Evolutionary conservation across 2,888 invertebrate genomes (phyloP).

Genomic region (Cerceris ruficornis): DNA sequence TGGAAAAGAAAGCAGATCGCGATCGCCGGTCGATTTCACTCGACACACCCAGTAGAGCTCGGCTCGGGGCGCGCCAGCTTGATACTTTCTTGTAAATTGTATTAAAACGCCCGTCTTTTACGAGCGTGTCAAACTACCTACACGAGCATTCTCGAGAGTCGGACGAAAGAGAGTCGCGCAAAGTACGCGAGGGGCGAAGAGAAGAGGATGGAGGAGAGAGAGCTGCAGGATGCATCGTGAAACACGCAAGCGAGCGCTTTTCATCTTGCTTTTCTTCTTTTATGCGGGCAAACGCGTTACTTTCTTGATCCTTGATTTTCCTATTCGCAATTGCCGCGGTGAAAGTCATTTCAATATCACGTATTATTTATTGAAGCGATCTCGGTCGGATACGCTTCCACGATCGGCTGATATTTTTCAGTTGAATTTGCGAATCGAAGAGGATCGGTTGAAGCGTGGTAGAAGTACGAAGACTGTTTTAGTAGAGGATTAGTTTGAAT

Average conservation of each 20-base stretch:
- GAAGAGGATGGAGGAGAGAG: slow-evolving; percentile 21
- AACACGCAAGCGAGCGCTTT: slow-evolving; percentile 32
- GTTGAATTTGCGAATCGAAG: background rate
- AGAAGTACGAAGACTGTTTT: no score
- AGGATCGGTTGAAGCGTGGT: no score
- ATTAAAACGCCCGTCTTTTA: slow-evolving; percentile 81
- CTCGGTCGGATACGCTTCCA: background rate
- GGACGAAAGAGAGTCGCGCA: slow-evolving; percentile 47
- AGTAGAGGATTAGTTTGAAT: no score
- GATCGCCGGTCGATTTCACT: slow-evolving; percentile 50
- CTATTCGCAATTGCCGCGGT: background rate
- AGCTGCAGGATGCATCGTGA: slow-evolving; percentile 32
- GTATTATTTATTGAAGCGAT: background rate
- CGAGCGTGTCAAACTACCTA: slow-evolving; percentile 80
- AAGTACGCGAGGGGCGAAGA: slow-evolving; percentile 21
- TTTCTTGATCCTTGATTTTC: slow-evolving; percentile 2
- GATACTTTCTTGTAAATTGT: slow-evolving; percentile 82
- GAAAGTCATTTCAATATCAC: background rate
- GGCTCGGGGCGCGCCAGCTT: slow-evolving; percentile 56
- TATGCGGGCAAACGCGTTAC: slow-evolving; percentile 3
- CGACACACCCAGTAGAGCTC: slow-evolving; percentile 63
- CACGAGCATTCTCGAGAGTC: slow-evolving; percentile 68
- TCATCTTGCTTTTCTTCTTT: background rate
- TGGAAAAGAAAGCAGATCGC: background rate
- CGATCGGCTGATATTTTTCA: no score